A percentile compares a stretch with the other conserved stretches of the same genome.
These are phyloP conservation scores for Brachionus manjavacas DNA, from an alignment of 1,140 invertebrate genomes.

Conservation along the genomic window DNA sequence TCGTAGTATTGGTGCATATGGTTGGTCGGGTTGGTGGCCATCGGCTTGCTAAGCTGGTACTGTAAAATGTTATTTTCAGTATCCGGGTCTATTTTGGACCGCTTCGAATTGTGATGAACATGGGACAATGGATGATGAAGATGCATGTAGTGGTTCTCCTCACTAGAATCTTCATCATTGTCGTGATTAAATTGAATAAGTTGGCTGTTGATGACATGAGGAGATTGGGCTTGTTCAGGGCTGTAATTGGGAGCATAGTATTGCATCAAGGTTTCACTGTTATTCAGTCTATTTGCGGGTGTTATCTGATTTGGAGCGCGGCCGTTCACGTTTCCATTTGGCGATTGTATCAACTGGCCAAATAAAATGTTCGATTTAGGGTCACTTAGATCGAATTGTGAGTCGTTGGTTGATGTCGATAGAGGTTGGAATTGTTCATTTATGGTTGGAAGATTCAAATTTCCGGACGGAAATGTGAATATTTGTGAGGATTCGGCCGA, in stretches of 20 bases:
- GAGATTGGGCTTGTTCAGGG: background rate
- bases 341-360: background rate
- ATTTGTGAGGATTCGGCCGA: constrained; percentile 11
- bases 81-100: background rate
- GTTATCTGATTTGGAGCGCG: background rate
- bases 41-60: background rate
- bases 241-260: constrained; percentile 7
- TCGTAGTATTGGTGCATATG: background rate
- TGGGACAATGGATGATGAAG: background rate
- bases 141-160: background rate
- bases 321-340: background rate
- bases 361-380: background rate
- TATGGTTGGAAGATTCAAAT: background rate
- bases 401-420: background rate
- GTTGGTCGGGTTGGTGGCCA: background rate
- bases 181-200: background rate
- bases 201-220: background rate
- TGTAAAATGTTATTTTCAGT: background rate
- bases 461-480: background rate
- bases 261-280: background rate
- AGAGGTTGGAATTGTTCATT: constrained; percentile 8
- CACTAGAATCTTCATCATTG: background rate
- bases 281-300: background rate
- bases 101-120: background rate
- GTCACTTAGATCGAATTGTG: constrained; percentile 13